phyloP scores from a whole-genome alignment of 2,888 invertebrate species.

The Phalera bucephala region DNA sequence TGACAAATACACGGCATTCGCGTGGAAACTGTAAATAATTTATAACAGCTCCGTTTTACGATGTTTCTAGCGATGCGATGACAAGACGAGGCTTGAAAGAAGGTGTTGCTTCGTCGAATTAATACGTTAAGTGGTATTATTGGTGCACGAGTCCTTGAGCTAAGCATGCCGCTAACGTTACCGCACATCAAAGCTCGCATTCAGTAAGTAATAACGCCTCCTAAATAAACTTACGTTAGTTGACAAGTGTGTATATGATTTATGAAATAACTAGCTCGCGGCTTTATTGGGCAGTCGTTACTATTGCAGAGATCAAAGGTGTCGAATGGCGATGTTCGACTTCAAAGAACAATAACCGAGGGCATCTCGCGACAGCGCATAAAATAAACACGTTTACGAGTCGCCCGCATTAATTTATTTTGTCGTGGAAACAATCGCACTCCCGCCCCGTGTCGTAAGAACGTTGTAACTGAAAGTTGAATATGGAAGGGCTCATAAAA shows the following conservation, averaged over 20 bases:
- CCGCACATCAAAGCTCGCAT: slow-evolving; percentile 58
- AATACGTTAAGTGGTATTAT: slow-evolving; percentile 58
- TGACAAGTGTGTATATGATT: slow-evolving; percentile 52
- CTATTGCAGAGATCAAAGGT: slow-evolving; percentile 64
- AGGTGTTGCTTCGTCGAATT: slow-evolving; percentile 53
- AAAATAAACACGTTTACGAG: slow-evolving; percentile 67
- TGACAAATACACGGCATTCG: slow-evolving; percentile 76
- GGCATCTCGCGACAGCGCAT: slow-evolving; percentile 52
- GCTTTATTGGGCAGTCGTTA: slow-evolving; percentile 39
- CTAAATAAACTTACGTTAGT: slow-evolving; percentile 46
- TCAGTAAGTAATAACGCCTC: slow-evolving; percentile 43
- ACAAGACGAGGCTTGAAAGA: slow-evolving; percentile 51
- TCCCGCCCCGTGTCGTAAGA: slow-evolving; percentile 40
- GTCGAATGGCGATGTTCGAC: slow-evolving; percentile 51
- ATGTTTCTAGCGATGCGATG: slow-evolving; percentile 58
- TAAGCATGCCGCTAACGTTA: no score
- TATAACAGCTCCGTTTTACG: slow-evolving; percentile 69
- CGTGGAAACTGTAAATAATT: slow-evolving; percentile 77
- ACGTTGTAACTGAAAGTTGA: slow-evolving; percentile 64
- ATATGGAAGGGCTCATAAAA: slow-evolving; percentile 78
- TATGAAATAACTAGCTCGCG: slow-evolving; percentile 46
- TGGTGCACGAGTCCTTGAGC: no score
- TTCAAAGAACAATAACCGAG: slow-evolving; percentile 69
- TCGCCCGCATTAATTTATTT: slow-evolving; percentile 71
- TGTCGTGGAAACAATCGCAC: slow-evolving; percentile 71